Base-by-base conservation (phyloP, 2,113 vertebrate genomes). In the Myrmophylax atrothorax region DNA sequence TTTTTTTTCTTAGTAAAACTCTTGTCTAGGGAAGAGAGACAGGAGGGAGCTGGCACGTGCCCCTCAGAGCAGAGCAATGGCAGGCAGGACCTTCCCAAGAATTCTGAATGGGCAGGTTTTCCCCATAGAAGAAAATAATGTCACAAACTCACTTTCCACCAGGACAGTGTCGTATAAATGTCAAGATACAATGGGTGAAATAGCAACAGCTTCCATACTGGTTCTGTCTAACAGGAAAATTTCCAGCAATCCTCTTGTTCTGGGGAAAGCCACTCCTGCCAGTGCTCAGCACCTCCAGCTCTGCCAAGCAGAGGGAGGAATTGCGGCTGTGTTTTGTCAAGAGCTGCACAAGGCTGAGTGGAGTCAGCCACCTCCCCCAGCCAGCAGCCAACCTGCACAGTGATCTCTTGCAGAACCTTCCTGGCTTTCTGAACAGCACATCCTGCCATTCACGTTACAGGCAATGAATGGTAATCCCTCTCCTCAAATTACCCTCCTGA, bases 401-500 rank as follows among this genome's bases (percentile, higher is more conserved):
- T 8, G 79, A 95, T 86, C 92, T 59, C 62, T 40, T 0, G 0
- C n/a, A 62, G 58, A 91, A 58, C 74, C 67, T 35, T 84, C 58
- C 91, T 46, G 31, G 52, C 87, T 55, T 18, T 64, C 84, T 18
- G 53, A 70, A 68, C 87, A 89, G 84, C 93, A 91, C 81, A 93
- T 93, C 93, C 87, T 93, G 91, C 93, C 93, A 84, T 87, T 90
- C 93, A 91, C 10, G 0, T 28, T 67, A 53, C 70, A 66, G 84
- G 89, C 89, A 85, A 68, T 73, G 86, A 93, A 88, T 44, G 86
- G 94, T 93, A 95, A 97, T 95, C 94, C 87, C 94, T 91, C 87
- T 96, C 93, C 95, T 95, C 95, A 83, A 84, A 82, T 94, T 95
- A 95, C 93, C 77, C 81, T 55, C 35, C 84, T 58, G 75, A 50